Evolutionary conservation across 30 jellyfish, hydroid and myxozoan genomes (phyloP).

Genomic region (Hydractinia echinata): DNA sequence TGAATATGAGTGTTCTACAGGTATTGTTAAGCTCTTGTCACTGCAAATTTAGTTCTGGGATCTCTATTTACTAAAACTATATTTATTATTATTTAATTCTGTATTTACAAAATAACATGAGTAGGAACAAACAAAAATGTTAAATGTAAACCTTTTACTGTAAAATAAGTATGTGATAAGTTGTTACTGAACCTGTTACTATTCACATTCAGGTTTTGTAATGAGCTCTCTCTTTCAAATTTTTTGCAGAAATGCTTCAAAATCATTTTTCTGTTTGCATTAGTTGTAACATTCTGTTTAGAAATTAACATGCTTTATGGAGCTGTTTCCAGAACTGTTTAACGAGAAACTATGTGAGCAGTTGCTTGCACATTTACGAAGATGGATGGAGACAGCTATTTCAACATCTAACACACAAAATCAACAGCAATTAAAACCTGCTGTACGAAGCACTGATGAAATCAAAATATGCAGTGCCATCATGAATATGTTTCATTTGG

Average conservation of each 20-base stretch:
- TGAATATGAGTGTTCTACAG: slow-evolving; percentile 88
- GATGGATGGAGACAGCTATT: slow-evolving; percentile 97
- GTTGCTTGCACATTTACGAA: slow-evolving; percentile 85
- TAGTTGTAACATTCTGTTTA: slow-evolving; percentile 8
- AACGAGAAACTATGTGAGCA: slow-evolving; percentile 96
- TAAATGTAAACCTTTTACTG: too few species aligned
- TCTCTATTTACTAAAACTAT: too few species aligned
- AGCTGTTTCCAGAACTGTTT: slow-evolving; percentile 92
- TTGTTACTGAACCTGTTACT: too few species aligned
- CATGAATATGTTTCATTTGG: slow-evolving; percentile 96
- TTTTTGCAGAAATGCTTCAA: too few species aligned
- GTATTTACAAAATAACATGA: too few species aligned
- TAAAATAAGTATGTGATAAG: too few species aligned
- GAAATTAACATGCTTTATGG: slow-evolving; percentile 99
- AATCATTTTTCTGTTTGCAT: too few species aligned
- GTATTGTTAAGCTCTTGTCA: slow-evolving; percentile 23
- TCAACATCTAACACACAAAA: slow-evolving; percentile 69
- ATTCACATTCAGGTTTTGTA: too few species aligned
- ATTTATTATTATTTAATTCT: too few species aligned
- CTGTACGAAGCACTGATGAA: slow-evolving; percentile 95
- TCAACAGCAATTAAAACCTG: slow-evolving; percentile 91
- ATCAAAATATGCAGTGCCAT: slow-evolving; percentile 90
- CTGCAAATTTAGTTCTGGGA: too few species aligned
- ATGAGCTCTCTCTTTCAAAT: too few species aligned
- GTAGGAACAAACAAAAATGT: too few species aligned